phyloP scores from a whole-genome alignment of 2,888 invertebrate species.

The Podotricha telesiphe region DNA sequence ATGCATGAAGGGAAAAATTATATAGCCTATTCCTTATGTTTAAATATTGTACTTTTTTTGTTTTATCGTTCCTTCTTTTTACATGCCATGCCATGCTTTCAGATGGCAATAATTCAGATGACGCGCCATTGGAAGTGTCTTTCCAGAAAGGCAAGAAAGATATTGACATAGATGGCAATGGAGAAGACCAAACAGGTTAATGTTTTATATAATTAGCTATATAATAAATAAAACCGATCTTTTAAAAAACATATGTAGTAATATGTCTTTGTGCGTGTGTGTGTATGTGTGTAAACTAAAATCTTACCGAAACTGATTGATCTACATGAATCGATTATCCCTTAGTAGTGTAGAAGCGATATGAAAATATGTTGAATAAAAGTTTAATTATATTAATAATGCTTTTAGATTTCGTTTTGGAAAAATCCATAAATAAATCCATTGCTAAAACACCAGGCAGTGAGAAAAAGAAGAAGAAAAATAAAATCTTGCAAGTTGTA shows the following conservation, averaged over 20 bases:
- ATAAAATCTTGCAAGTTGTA: conserved; percentile 21
- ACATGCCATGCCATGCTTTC: not conserved
- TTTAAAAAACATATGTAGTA: too few species aligned
- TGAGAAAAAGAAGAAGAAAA: conserved; percentile 40
- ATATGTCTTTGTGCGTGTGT: too few species aligned
- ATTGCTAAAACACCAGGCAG: conserved; percentile 41
- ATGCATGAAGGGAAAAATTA: not conserved
- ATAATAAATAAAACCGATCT: too few species aligned
- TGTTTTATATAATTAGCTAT: not conserved
- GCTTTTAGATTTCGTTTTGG: conserved; percentile 17
- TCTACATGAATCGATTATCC: too few species aligned
- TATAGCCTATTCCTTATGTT: too few species aligned
- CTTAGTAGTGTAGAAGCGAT: too few species aligned
- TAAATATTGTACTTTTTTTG: not conserved
- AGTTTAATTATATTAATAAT: not conserved
- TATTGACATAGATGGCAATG: conserved; percentile 3
- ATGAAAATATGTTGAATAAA: not conserved
- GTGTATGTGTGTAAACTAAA: too few species aligned
- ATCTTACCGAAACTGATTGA: too few species aligned
- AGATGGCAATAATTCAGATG: conserved; percentile 44
- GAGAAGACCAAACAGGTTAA: conserved; percentile 32
- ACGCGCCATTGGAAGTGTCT: conserved; percentile 53
- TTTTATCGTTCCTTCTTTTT: too few species aligned
- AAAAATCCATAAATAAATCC: conserved; percentile 34
- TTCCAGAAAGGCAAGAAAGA: conserved; percentile 49